Percentiles rank a stretch among this genome's conserved stretches.
Evolutionary conservation across 1,140 invertebrate species (phyloP).

Genomic region (Physella acuta): DNA sequence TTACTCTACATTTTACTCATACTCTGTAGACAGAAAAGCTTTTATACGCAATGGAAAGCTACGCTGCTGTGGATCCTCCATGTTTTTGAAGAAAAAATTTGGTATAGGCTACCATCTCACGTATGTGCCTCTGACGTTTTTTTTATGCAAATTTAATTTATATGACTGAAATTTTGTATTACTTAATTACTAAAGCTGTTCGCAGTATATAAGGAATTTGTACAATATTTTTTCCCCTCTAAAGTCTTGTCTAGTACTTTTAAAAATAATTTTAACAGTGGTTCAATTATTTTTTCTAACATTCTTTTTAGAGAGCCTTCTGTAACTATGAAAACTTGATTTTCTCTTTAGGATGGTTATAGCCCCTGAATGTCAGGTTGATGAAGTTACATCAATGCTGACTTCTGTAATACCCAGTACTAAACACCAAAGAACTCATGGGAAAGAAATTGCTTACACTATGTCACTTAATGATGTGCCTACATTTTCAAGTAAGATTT

Average conservation of each 20-base stretch:
- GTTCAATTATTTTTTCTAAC: too few species aligned
- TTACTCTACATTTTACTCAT: slow-evolving; percentile 3
- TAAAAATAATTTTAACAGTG: too few species aligned
- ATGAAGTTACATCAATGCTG: slow-evolving; percentile 33
- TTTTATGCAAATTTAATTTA: too few species aligned
- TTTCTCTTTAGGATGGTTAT: slow-evolving; percentile 46
- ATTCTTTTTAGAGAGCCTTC: too few species aligned
- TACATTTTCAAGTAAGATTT: slow-evolving; percentile 46
- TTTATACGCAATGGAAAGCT: slow-evolving; percentile 82
- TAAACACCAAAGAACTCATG: slow-evolving; percentile 38
- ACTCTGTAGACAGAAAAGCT: slow-evolving; percentile 82
- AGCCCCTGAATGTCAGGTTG: slow-evolving; percentile 30
- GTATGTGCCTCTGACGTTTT: too few species aligned
- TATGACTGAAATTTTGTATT: too few species aligned
- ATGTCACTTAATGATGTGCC: slow-evolving; percentile 40
- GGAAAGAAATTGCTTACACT: slow-evolving; percentile 44
- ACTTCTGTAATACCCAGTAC: slow-evolving; percentile 28
- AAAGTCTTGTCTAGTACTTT: too few species aligned
- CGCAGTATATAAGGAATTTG: too few species aligned
- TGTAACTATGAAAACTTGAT: too few species aligned
- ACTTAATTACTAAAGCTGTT: too few species aligned
- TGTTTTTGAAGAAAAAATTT: slow-evolving; percentile 83
- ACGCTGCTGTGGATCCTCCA: slow-evolving; percentile 79
- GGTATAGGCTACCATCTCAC: slow-evolving; percentile 84
- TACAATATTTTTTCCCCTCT: too few species aligned